Percentiles rank a stretch among this genome's conserved stretches.
phyloP scores from a whole-genome alignment of 2,113 vertebrate species.

The Corythaixoides concolor region DNA sequence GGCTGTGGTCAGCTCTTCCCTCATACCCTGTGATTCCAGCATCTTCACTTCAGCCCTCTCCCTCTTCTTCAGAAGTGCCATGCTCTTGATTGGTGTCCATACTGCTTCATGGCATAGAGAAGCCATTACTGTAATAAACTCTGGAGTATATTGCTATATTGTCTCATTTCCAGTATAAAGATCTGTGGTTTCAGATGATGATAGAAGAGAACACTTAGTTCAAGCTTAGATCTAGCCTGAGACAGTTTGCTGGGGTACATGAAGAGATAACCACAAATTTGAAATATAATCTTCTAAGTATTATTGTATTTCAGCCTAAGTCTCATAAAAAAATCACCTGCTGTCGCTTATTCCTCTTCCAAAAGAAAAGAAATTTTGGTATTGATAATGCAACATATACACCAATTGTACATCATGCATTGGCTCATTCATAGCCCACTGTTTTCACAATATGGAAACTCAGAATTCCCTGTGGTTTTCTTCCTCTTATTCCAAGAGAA shows the following conservation, averaged over 20 bases:
- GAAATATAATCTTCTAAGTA: not conserved
- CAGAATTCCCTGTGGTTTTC: not conserved
- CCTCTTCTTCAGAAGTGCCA: not conserved
- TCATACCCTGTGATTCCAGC: not conserved
- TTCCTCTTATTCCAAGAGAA: not conserved
- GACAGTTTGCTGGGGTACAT: not conserved
- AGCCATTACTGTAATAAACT: not conserved
- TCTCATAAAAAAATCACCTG: not conserved
- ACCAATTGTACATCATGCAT: not conserved
- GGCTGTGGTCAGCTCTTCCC: conserved; percentile 55
- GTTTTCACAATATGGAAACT: not conserved
- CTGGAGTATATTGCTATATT: not conserved
- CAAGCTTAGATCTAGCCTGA: not conserved
- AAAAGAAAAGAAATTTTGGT: not conserved
- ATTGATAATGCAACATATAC: not conserved
- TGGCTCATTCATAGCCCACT: not conserved
- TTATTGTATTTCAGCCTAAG: not conserved
- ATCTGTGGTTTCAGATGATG: not conserved
- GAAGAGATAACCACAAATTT: not conserved
- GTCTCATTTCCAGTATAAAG: not conserved
- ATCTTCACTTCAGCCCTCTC: not conserved
- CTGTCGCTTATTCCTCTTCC: not conserved
- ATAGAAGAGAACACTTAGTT: not conserved
- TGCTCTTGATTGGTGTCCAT: not conserved
- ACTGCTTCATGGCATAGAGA: not conserved